Evolutionary conservation across 1,140 invertebrate species (phyloP), one percentile per base, ranked within the genome.

Genomic region (Maconellicoccus hirsutus): DNA sequence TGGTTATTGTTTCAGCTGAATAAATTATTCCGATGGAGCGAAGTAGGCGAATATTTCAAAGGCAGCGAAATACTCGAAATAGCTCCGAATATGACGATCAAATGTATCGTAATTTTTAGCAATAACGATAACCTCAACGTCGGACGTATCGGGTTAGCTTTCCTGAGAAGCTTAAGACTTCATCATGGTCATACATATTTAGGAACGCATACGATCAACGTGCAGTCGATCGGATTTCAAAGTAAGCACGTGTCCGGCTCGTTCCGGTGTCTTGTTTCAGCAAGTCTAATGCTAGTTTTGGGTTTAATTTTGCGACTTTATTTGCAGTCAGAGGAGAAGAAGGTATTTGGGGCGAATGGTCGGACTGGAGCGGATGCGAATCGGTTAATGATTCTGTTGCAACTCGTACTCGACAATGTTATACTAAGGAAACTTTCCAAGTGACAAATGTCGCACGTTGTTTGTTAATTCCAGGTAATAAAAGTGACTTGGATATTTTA

Each of bases 211-310:
- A 74, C 74, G 23, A 74, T 80, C 25, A 78, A 80, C 75, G 76
- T 80, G 19, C 78, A 78, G 61, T 79, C 79, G 8, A 79, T 80
- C 66, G 76, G 76, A 33, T 80, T 80, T 72, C 71, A 75, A 73
- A 73, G 76, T 76, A 73, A 70, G 33, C 14, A 0, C 33, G 12
- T 12, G 29, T 19, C n/a, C n/a, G 8, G 7, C 63, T 10, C 23
- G 63, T 26, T 8, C 10, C 23, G 19, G 26, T 69, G 14, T 26
- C 26, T 69, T 22, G 21, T 69, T 39, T 26, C 19, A 14, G n/a
- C 71, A n/a, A n/a, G n/a, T n/a, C n/a, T n/a, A n/a, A n/a, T n/a
- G n/a, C n/a, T n/a, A n/a, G n/a, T n/a, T n/a, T n/a, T n/a, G n/a
- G n/a, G n/a, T n/a, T n/a, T n/a, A n/a, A n/a, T n/a, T 33, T 33